These are phyloP conservation scores for Tachysurus fulvidraco DNA, from an alignment of 2,113 vertebrate species.

Conservation along the genomic window DNA sequence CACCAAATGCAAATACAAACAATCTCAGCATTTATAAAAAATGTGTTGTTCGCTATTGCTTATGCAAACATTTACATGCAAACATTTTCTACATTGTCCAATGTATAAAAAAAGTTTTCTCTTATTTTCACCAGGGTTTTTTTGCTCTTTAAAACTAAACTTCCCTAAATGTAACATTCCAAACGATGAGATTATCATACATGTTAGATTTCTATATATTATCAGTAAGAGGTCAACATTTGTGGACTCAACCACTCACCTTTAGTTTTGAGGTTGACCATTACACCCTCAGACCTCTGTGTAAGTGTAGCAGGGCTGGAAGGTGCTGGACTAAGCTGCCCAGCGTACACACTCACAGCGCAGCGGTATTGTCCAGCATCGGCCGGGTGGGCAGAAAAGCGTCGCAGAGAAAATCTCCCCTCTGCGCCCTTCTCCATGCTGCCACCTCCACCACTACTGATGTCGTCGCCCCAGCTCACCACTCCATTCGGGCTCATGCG, in stretches of 20 bases:
- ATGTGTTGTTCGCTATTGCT: neutral
- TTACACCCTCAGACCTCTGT: constrained; percentile 76
- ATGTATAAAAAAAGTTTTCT: neutral
- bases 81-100: neutral
- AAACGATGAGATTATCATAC: neutral
- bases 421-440: constrained; percentile 81
- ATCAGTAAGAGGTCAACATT: neutral
- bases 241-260: constrained; percentile 64
- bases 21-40: neutral
- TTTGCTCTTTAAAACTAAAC: neutral
- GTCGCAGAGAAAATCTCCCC: constrained; percentile 76
- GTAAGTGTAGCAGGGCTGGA: constrained; percentile 74
- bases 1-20: too few relatives aligned
- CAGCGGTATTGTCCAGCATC: constrained; percentile 83
- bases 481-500: constrained; percentile 73
- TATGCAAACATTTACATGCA: neutral
- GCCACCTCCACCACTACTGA: constrained; percentile 66
- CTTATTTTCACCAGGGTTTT: neutral
- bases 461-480: constrained; percentile 77
- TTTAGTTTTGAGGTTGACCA: constrained; percentile 79
- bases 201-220: neutral
- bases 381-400: constrained; percentile 76
- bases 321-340: constrained; percentile 63
- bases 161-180: neutral
- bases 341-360: constrained; percentile 77